Evolutionary conservation across 1,140 invertebrate species (phyloP), one percentile per base, ranked within the genome.

Genomic region (Ostrea denselamellosa): DNA sequence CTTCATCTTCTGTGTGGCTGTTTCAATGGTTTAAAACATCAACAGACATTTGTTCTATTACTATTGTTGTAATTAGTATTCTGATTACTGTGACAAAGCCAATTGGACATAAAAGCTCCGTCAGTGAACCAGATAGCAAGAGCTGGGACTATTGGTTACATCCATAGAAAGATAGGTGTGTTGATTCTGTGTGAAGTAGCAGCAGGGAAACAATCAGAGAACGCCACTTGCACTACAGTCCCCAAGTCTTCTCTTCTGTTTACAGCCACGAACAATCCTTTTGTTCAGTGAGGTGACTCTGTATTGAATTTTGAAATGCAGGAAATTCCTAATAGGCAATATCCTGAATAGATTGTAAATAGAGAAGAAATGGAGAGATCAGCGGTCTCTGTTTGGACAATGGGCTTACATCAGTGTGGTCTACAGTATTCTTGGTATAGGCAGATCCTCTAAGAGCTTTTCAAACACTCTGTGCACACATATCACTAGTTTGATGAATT

Each of bases 261-360:
- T 77, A 25, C 68, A 34, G 28, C 28, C 9, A 77, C 28, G 68
- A 25, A 77, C 68, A 77, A 77, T 77, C 8, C 28, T 62, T 62
- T 62, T 62, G 22, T 77, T 77, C 28, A 77, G 68, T 14, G 25
- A 77, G 28, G 68, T 77, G 68, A 77, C 68, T 77, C 28, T 77
- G 68, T 28, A 77, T 77, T 77, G 68, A 77, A 77, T 77, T 77
- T 77, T 77, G 68, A 77, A 77, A 77, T 77, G 68, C 68, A 77
- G 68, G 68, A 77, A 77, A 77, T 77, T 77, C 25, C 68, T 77
- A 77, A 77, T 77, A 77, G 68, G 68, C 68, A 77, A 77, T 77
- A 77, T 77, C 68, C 68, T 77, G 68, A 77, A 77, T 77, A 77
- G 68, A 77, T 14, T 77, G 68, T 77, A 77, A 77, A 77, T 77